Base-by-base conservation (phyloP, 2,888 invertebrate genomes). In the Macaria liturata region DNA sequence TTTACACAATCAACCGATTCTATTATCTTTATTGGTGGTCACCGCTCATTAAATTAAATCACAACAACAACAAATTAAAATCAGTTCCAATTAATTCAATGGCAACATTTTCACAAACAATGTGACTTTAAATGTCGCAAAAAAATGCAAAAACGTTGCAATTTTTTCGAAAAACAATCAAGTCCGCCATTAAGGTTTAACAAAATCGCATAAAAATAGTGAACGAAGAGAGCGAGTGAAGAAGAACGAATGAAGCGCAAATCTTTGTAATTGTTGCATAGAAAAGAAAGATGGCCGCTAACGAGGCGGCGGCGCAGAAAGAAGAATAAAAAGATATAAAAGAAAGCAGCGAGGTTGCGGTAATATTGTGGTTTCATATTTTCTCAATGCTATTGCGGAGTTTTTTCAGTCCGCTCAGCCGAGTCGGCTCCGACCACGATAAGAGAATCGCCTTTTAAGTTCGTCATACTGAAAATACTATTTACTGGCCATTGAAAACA, bases 271-370 rank as follows among this genome's bases (percentile, higher is more conserved):
- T n/a, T n/a, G n/a, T n/a, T n/a, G 75, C 74, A 83, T 83, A 83
- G 83, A 81, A 80, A 80, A 76, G 77, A 66, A 78, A 77, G 43
- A 57, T 51, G 59, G 76, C 77, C 71, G 72, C 79, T 83, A 83
- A 83, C 83, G 84, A 83, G 82, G 74, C 7, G 50, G 32, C 51
- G 45, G 9, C 47, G 53, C 32, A 57, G 53, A 62, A 61, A 56
- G 49, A 50, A 53, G n/a, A 7, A 20, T 30, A 48, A 8, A 49
- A 7, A 31, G 39, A 49, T 32, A 44, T 43, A 64, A 49, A 61
- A 67, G 70, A 65, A 65, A 57, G 62, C 50, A 31, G 4, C 32
- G 46, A 32, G 46, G 5, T 40, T 8, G 5, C 46, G 4, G 8
- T 8, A 6, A 46, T 32, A 46, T 46, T 46, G 46, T 46, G 40